Base-by-base conservation (phyloP, 2,888 invertebrate species). In the Agonopterix heracliana region DNA sequence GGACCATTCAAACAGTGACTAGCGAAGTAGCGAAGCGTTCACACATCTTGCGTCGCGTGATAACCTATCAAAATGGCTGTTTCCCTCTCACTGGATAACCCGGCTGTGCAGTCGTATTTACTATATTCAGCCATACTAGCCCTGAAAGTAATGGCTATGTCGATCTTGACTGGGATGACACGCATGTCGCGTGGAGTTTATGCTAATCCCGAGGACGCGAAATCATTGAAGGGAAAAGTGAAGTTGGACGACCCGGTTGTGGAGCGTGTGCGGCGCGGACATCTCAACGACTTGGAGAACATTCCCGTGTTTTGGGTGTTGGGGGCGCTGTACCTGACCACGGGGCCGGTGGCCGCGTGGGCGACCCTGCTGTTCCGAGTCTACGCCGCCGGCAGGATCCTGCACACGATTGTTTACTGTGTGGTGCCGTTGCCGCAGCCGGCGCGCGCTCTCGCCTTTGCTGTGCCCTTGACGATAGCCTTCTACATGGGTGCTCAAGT, bases 281-380 rank as follows among this genome's bases (percentile, higher is more conserved):
- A 94, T 68, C 81, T 90, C 60, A 94, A 94, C 64, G 94, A 94
- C 68, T 68, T 94, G 72, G 94, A 94, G 76, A 94, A 93, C 71
- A 93, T 94, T 48, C 88, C 91, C 0, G 85, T 90, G 1, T 94
- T 93, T 68, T 87, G 92, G 70, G 62, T 92, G 10, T 72, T 91
- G 34, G 91, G 90, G 4, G 85, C 90, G 4, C 68, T 91, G 49
- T 94, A 92, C 77, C 66, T 92, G 50, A 80, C 90, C 26, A 92
- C 92, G 0, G 81, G 82, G 0, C 93, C 94, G 0, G 73, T 57
- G 1, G 66, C 59, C 0, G 69, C 70, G 12, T 78, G 72, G 74
- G 83, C 86, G 3, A 71, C 67, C 13, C 54, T 80, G 8, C 67
- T 88, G 41, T 86, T 86, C 68, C 70, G 92, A 34, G 65, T 86